Conservation (phyloP, 2,888 invertebrate species). For the Scaptomyza caliginosa region DNA sequence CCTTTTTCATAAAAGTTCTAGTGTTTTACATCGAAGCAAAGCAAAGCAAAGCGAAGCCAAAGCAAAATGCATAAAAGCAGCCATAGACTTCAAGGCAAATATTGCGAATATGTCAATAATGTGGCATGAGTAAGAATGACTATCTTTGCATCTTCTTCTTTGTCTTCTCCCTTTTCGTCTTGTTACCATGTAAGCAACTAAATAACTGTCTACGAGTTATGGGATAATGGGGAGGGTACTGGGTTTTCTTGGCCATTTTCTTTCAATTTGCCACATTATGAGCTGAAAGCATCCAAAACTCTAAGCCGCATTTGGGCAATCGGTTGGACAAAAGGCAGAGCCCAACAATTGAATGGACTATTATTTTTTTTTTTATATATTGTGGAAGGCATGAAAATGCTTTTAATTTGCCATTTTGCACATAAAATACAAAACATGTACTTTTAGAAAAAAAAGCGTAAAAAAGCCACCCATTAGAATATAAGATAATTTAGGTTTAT, state of each 20-base stretch:
- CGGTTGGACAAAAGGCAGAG: slow-evolving; percentile 42
- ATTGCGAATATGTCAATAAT: slow-evolving; percentile 64
- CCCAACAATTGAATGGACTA: slow-evolving; percentile 52
- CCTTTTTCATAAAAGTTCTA: slow-evolving; percentile 67
- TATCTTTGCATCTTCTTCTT: slow-evolving; percentile 17
- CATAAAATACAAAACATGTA: slow-evolving; percentile 31
- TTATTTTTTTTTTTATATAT: slow-evolving; percentile 54
- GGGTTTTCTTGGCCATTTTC: not conserved
- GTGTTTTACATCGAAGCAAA: slow-evolving; percentile 50
- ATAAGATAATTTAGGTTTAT: slow-evolving; percentile 27
- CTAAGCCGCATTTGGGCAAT: slow-evolving; percentile 72
- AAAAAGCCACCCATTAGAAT: slow-evolving; percentile 6
- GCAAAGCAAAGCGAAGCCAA: slow-evolving; percentile 6
- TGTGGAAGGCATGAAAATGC: slow-evolving; percentile 66
- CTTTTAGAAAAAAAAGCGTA: slow-evolving; percentile 4
- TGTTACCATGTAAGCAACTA: slow-evolving; percentile 17
- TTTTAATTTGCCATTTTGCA: slow-evolving; percentile 67
- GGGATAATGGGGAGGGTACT: not conserved
- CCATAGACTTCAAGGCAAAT: slow-evolving; percentile 52
- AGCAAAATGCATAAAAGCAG: slow-evolving; percentile 38
- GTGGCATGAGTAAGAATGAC: slow-evolving; percentile 17
- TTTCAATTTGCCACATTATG: slow-evolving; percentile 22
- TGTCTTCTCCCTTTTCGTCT: slow-evolving; percentile 1
- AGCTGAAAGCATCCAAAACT: slow-evolving; percentile 26
- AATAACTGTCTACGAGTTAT: slow-evolving; percentile 24